A percentile compares a stretch with the other conserved stretches of the same genome.
Conservation (phyloP, 1,140 invertebrate genomes). For the Sycobia sp. region DNA sequence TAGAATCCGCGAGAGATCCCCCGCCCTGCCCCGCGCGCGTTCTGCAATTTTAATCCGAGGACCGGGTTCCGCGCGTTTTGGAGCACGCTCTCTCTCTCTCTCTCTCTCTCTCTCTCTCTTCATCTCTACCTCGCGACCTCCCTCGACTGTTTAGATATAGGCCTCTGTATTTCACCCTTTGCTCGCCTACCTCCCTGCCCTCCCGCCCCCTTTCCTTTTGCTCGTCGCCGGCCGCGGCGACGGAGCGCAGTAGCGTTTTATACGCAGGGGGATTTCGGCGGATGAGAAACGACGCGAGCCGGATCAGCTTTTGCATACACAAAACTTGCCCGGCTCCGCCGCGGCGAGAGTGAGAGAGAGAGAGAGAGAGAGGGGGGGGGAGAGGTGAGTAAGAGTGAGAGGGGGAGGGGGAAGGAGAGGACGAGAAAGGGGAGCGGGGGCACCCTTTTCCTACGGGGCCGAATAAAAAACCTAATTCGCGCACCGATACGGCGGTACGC, state of each 20-base stretch:
- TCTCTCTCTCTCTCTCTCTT: too few relatives aligned
- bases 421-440: too few relatives aligned
- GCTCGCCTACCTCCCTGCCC: too few relatives aligned
- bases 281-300: slow-evolving; percentile 33
- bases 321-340: slow-evolving; percentile 31
- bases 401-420: too few relatives aligned
- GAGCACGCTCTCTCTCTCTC: too few relatives aligned
- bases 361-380: too few relatives aligned
- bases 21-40: slow-evolving; percentile 29
- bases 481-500: slow-evolving; percentile 37
- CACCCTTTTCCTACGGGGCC: too few relatives aligned
- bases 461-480: slow-evolving; percentile 36
- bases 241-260: too few relatives aligned
- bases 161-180: slow-evolving; percentile 29
- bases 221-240: background rate
- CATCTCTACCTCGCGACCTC: too few relatives aligned
- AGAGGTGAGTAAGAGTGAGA: too few relatives aligned
- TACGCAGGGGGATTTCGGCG: slow-evolving; percentile 35
- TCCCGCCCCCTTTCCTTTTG: slow-evolving; percentile 28
- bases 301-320: slow-evolving; percentile 38
- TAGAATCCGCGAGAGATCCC: too few relatives aligned
- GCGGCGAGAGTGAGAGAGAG: too few relatives aligned
- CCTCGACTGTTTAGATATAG: slow-evolving; percentile 25
- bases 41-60: slow-evolving; percentile 42
- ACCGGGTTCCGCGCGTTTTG: slow-evolving; percentile 32